phyloP scores from a whole-genome alignment of 2,888 invertebrate species.

The Pollenia amentaria region DNA sequence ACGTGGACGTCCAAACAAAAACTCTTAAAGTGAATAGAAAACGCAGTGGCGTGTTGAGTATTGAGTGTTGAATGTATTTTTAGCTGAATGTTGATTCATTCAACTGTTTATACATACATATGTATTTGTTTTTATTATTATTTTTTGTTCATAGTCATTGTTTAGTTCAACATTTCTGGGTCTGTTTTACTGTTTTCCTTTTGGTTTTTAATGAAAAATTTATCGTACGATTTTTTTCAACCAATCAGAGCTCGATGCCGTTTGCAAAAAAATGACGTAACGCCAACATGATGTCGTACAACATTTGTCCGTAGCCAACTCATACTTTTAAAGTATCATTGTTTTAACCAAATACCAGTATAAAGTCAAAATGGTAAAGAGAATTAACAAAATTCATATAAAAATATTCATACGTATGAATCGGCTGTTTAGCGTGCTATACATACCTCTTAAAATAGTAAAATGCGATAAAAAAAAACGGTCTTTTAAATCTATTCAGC shows the following conservation, averaged over 20 bases:
- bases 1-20: background rate
- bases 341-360: conserved; percentile 68
- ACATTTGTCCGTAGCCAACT: conserved; percentile 30
- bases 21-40: background rate
- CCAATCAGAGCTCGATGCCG: conserved; percentile 81
- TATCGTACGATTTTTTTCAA: conserved; percentile 84
- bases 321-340: conserved; percentile 23
- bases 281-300: conserved; percentile 71
- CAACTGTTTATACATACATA: conserved; percentile 37
- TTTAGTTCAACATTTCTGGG: conserved; percentile 53
- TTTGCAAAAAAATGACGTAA: conserved; percentile 82
- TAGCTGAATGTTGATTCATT: conserved; percentile 63
- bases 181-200: conserved; percentile 57
- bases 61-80: conserved; percentile 38
- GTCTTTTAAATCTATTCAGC: background rate
- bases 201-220: conserved; percentile 78
- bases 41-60: background rate
- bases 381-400: conserved; percentile 30
- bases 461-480: conserved; percentile 47
- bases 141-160: conserved; percentile 51
- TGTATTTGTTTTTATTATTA: conserved; percentile 11
- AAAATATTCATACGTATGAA: conserved; percentile 8
- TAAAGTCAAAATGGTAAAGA: conserved; percentile 60
- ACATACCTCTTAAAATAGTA: conserved; percentile 11
- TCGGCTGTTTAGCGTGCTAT: conserved; percentile 34